These are phyloP conservation scores for Nymphalis io DNA, from an alignment of 1,140 invertebrate genomes.

Conservation along the genomic window DNA sequence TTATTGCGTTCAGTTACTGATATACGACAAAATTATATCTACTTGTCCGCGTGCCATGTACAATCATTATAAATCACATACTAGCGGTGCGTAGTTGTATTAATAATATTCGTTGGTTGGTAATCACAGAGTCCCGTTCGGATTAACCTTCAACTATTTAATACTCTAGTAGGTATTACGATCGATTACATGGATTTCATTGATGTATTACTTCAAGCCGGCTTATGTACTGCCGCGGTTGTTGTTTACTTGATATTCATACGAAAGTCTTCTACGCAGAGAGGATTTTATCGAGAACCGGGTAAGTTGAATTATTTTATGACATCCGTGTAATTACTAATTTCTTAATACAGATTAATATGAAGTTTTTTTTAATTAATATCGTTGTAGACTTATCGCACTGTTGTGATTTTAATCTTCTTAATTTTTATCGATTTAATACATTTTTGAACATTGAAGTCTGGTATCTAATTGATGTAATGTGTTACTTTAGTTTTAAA, in stretches of 20 bases:
- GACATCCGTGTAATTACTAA: not conserved
- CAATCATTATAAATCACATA: constrained; percentile 15
- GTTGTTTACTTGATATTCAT: constrained; percentile 57
- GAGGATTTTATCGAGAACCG: constrained; percentile 45
- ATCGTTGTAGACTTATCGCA: not conserved
- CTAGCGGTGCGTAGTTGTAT: constrained; percentile 10
- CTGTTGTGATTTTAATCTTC: not conserved
- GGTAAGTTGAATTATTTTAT: constrained; percentile 40
- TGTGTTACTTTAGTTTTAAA: too few species aligned
- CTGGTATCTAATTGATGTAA: too few species aligned
- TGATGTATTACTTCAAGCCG: constrained; percentile 51
- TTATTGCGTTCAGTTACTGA: constrained; percentile 2
- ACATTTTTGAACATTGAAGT: not conserved
- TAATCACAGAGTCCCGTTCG: constrained; percentile 1
- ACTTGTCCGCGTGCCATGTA: constrained; percentile 10
- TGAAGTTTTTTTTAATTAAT: not conserved
- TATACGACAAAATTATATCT: constrained; percentile 2
- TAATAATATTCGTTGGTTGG: not conserved
- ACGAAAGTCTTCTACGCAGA: constrained; percentile 37
- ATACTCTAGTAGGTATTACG: not conserved
- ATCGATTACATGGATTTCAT: constrained; percentile 48
- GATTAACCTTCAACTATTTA: not conserved
- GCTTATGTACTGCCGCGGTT: constrained; percentile 49
- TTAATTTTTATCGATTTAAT: not conserved
- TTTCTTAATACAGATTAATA: constrained; percentile 9